Base-by-base conservation (phyloP, 2,797 vertebrate genomes). In the Knipowitschia caucasica region DNA sequence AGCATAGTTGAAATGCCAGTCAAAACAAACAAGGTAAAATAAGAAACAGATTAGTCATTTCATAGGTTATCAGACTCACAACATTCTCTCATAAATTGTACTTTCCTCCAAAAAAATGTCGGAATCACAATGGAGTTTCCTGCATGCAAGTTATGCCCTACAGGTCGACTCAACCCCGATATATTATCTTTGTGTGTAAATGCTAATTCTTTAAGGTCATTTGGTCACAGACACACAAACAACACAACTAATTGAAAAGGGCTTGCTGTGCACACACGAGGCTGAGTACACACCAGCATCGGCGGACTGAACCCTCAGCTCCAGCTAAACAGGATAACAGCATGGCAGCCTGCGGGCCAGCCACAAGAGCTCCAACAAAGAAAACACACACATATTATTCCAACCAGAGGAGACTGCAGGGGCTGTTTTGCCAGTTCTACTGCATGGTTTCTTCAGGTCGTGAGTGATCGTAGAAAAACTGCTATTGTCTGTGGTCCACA, bases 101-200 rank as follows among this genome's bases (percentile, higher is more conserved):
- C 63, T 75, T 81, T 81, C 80, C 55, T 35, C 26, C 55, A 62
- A 73, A 50, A n/a, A 86, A 89, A 87, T 85, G 86, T 81, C 82
- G 88, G 50, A 71, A 66, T 34, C 84, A 89, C 84, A 89, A 88
- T 85, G 72, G 73, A 26, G 55, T 73, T 84, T 88, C 83, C 85
- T 87, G 75, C 20, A 0, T 17, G 12, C 8, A 68, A 79, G 69
- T 82, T 66, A 57, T 42, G 60, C 33, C 52, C 25, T 34, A n/a
- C n/a, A n/a, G 59, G 59, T 54, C 56, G 17, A 2, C 51, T 38
- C 39, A 15, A 9, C 43, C 49, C 24, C 51, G 33, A 71, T 46
- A 62, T 49, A 27, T 23, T 44, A 62, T 61, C 69, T 68, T 64
- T 63, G 65, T 59, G 62, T 23, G 34, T 70, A 52, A 43, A 43